These are phyloP conservation scores for Pelochelys cantorii DNA, from an alignment of 2,797 vertebrate species.

Conservation along the genomic window DNA sequence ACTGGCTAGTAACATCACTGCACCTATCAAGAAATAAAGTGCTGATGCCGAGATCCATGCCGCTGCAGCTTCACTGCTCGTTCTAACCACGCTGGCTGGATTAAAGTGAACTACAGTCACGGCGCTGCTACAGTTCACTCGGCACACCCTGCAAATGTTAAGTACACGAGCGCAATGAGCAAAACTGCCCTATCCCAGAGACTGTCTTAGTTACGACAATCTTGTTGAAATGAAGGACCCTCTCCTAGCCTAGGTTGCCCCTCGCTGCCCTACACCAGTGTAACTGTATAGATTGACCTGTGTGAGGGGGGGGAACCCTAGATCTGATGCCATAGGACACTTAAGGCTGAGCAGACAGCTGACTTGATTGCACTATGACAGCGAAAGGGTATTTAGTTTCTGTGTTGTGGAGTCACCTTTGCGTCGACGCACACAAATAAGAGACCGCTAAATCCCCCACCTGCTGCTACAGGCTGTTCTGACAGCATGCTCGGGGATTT, in stretches of 20 bases:
- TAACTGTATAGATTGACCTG: background rate
- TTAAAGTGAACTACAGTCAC: no score
- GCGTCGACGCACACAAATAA: background rate
- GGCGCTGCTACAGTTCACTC: no score
- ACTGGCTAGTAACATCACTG: conserved; percentile 19
- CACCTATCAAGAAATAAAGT: conserved; percentile 35
- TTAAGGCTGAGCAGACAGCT: background rate
- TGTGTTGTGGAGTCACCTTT: conserved; percentile 51
- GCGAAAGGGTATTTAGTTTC: conserved; percentile 14
- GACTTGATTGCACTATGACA: conserved; percentile 7
- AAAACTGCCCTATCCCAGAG: no score
- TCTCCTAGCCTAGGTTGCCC: background rate
- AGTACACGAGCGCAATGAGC: no score
- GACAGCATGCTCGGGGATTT: rapidly evolving
- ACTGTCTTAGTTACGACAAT: no score
- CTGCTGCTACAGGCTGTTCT: background rate
- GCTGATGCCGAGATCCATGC: no score
- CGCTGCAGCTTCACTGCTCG: no score
- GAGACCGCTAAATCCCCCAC: background rate
- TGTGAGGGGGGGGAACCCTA: conserved; percentile 5
- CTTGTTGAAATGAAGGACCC: no score
- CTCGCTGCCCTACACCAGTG: background rate
- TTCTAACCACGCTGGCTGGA: no score
- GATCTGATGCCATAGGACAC: conserved; percentile 27
- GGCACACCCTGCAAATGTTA: no score